Evolutionary conservation across 2,113 vertebrate species (phyloP), one percentile per base, ranked within the genome.

Genomic region (Nettapus auritus): DNA sequence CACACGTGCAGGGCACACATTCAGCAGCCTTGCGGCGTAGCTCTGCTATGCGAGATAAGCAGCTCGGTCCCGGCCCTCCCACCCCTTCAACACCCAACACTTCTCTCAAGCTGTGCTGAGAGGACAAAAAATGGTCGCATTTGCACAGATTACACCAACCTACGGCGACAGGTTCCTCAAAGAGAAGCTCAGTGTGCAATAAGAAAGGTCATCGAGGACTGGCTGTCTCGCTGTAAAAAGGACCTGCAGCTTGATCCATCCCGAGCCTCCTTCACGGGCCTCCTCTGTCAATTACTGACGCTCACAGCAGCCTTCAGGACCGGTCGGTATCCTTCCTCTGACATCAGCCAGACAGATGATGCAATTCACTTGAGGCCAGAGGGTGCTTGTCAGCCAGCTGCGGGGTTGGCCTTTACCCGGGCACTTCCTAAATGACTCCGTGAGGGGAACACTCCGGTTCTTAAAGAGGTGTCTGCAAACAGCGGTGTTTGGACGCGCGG

Each of bases 1-100:
- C 18, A 23, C 31, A 10, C 38, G 9, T 1, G 3, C 28, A 40
- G 55, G 71, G 21, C 16, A 17, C 11, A 0, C 3, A 2, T 25
- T 38, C 38, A 8, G 3, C 46, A 50, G 44, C 3, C 2, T 12
- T 2, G 19, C 48, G 5, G 33, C 76, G 4, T 8, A 2, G 21
- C 26, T 55, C 89, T 31, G 55, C 63, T 33, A 23, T 2, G 2
- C 1, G 9, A 76, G n/a, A 21, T 8, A 48, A 55, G 63, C 25
- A 22, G 62, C 76, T 56, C 2, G 11, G 40, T 42, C 31, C 52
- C 28, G 3, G 20, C 20, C 38, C 52, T 56, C 36, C 70, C 46
- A 33, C 29, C 70, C 20, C 3, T 2, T 33, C 3, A 34, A 29
- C 4, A 1, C 42, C 22, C 56, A 13, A 26, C 64, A 42, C 6